Evolutionary conservation across 2,797 vertebrate species (phyloP).

Genomic region (Hippopotamyrus pictus): DNA sequence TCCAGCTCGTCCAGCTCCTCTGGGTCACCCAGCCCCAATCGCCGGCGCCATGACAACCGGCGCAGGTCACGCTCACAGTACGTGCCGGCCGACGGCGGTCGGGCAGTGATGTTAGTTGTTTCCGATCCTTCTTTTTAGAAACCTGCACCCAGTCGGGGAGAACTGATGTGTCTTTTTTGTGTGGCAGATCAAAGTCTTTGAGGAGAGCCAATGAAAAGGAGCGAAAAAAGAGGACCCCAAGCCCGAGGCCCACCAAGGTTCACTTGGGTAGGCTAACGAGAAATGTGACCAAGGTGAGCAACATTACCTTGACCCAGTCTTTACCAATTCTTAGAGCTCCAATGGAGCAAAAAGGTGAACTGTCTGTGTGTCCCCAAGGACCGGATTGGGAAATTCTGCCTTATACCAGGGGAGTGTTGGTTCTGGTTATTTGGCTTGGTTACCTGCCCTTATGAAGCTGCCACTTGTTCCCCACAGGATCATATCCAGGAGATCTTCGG

Average conservation of each 20-base stretch:
- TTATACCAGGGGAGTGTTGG: background rate
- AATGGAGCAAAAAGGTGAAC: background rate
- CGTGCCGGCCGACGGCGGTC: constrained; percentile 26
- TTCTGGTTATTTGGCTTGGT: background rate
- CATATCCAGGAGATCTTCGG: constrained; percentile 91
- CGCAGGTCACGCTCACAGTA: constrained; percentile 88
- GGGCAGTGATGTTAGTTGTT: background rate
- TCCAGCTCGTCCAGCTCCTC: constrained; percentile 92
- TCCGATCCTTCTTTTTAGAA: background rate
- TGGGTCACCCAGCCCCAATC: constrained; percentile 81
- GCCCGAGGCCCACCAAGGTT: constrained; percentile 88
- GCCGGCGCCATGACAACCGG: constrained; percentile 86
- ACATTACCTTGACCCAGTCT: background rate
- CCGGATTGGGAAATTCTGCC: background rate
- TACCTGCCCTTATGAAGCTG: background rate
- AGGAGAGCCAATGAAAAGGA: constrained; percentile 87
- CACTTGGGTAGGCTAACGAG: constrained; percentile 87
- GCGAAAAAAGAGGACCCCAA: constrained; percentile 83
- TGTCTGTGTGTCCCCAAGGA: background rate
- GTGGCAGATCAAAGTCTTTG: constrained; percentile 78
- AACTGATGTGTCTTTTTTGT: background rate
- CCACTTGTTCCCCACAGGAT: constrained; percentile 42
- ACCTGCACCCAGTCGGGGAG: background rate
- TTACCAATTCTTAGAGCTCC: background rate
- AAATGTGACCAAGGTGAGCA: constrained; percentile 87